phyloP scores from a whole-genome alignment of 2,797 vertebrate species.

The Mustela erminea region DNA sequence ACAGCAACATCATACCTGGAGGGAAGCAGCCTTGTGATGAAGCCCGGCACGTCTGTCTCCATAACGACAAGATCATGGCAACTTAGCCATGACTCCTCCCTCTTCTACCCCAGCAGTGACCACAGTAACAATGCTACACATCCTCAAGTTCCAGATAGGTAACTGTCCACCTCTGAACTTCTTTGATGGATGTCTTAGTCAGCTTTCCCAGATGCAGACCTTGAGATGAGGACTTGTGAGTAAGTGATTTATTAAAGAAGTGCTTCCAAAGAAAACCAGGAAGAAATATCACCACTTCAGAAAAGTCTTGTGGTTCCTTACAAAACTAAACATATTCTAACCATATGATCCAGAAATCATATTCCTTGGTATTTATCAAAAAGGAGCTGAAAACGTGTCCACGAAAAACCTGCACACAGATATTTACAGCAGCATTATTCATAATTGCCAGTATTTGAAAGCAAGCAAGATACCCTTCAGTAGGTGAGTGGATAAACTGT shows the following conservation, averaged over 20 bases:
- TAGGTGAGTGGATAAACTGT: not conserved
- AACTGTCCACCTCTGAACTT: not conserved
- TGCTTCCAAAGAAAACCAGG: not conserved
- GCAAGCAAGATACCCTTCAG: not conserved
- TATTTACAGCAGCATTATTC: not conserved
- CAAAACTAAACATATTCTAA: not conserved
- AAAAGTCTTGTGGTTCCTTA: not conserved
- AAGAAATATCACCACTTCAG: not conserved
- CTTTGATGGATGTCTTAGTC: not conserved
- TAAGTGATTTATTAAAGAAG: constrained; percentile 41
- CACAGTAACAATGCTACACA: not conserved
- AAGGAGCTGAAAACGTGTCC: not conserved
- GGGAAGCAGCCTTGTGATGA: constrained; percentile 23
- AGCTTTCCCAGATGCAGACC: not conserved
- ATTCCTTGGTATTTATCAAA: not conserved
- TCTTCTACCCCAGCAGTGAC: constrained; percentile 15
- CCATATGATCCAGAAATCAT: not conserved
- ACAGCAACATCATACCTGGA: constrained; percentile 81
- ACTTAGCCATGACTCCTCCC: not conserved
- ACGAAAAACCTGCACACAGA: not conserved
- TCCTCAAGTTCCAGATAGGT: not conserved
- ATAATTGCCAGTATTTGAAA: not conserved
- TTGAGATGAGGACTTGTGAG: not conserved
- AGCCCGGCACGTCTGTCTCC: constrained; percentile 67
- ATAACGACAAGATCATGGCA: constrained; percentile 70